These are phyloP conservation scores for Atherix ibis DNA, from an alignment of 2,888 invertebrate species.

Conservation along the genomic window DNA sequence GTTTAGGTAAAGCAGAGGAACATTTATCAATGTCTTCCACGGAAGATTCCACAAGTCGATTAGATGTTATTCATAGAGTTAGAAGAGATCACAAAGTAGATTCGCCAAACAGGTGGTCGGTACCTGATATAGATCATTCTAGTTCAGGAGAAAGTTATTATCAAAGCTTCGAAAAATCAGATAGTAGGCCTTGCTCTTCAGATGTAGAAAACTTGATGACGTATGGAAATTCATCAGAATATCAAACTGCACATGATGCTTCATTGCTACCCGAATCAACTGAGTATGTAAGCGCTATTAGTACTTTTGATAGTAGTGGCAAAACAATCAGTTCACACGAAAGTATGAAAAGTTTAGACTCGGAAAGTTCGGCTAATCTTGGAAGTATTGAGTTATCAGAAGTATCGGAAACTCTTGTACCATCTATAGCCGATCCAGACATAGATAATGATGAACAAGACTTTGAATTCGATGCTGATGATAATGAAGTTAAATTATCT, in stretches of 20 bases:
- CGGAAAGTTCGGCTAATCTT: slow-evolving; percentile 75
- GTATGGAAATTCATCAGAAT: slow-evolving; percentile 65
- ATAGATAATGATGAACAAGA: slow-evolving; percentile 35
- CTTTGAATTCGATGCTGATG: slow-evolving; percentile 15
- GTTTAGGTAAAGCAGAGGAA: slow-evolving; percentile 9
- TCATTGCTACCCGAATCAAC: slow-evolving; percentile 64
- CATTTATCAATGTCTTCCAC: slow-evolving; percentile 11
- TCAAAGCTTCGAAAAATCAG: slow-evolving; percentile 70
- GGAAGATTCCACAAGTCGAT: slow-evolving; percentile 11
- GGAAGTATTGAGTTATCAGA: slow-evolving; percentile 85
- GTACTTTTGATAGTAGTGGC: slow-evolving; percentile 42
- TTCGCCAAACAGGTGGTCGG: slow-evolving; percentile 50
- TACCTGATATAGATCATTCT: slow-evolving; percentile 67
- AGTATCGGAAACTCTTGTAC: slow-evolving; percentile 81
- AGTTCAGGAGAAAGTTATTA: slow-evolving; percentile 83
- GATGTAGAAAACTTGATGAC: slow-evolving; percentile 69
- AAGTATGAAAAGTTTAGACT: slow-evolving; percentile 79
- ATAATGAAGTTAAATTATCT: slow-evolving; percentile 16
- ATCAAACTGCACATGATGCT: slow-evolving; percentile 69
- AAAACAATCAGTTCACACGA: slow-evolving; percentile 58
- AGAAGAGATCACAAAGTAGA: slow-evolving; percentile 32
- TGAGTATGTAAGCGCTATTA: slow-evolving; percentile 74
- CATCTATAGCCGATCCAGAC: slow-evolving; percentile 60
- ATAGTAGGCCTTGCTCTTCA: slow-evolving; percentile 68
- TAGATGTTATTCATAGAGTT: slow-evolving; percentile 21